phyloP scores from a whole-genome alignment of 1,140 invertebrate genomes.

The Ceratitis capitata region DNA sequence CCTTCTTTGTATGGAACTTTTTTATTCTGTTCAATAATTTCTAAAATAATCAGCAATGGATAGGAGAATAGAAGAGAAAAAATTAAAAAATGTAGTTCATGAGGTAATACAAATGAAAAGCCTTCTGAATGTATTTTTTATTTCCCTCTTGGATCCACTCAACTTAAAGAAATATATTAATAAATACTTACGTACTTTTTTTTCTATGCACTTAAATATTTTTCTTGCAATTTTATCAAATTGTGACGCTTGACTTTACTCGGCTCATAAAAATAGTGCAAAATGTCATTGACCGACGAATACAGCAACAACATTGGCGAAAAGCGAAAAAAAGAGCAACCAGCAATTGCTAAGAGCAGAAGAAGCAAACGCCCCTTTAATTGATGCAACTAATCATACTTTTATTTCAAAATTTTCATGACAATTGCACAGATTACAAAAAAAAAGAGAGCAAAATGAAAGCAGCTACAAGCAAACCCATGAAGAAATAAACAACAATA shows the following conservation, averaged over 20 bases:
- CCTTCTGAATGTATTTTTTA: no score
- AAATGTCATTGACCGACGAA: not conserved
- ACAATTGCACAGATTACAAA: not conserved
- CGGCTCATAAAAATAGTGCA: not conserved
- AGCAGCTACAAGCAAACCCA: not conserved
- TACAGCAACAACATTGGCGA: not conserved
- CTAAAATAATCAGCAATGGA: no score
- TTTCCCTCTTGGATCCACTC: no score
- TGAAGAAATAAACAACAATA: not conserved
- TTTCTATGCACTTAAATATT: not conserved
- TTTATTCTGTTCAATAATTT: no score
- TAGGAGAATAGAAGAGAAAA: no score
- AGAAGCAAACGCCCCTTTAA: slow-evolving; percentile 24
- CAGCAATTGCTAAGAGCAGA: not conserved
- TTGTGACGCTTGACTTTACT: not conserved
- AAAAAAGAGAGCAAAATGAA: not conserved
- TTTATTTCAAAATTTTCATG: not conserved
- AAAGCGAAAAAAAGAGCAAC: not conserved
- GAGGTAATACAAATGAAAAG: no score
- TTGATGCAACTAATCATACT: slow-evolving; percentile 37
- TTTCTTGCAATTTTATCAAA: not conserved
- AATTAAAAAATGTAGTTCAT: no score
- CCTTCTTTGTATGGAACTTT: no score
- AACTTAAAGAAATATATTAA: no score
- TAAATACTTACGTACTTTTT: no score